Conservation (phyloP, 2,888 invertebrate species). For the Tridacna gigas region DNA sequence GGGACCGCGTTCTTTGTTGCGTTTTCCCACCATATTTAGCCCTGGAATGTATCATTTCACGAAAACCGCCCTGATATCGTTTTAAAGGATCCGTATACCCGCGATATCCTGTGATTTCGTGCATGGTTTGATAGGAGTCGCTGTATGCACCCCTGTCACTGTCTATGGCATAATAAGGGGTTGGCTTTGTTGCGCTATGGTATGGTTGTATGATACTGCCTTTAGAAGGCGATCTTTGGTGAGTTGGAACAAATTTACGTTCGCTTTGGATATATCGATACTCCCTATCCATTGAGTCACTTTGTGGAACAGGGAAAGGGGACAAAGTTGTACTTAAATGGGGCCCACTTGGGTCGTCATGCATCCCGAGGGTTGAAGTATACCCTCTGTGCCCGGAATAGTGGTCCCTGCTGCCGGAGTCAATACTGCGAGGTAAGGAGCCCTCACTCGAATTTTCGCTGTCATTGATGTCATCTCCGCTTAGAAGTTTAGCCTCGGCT, state of each 20-base stretch:
- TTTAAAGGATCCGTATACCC: constrained; percentile 67
- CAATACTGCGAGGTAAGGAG: constrained; percentile 77
- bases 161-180: constrained; percentile 49
- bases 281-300: constrained; percentile 57
- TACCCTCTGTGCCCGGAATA: constrained; percentile 73
- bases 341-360: constrained; percentile 52
- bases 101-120: constrained; percentile 61
- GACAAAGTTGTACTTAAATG: constrained; percentile 56
- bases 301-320: constrained; percentile 50
- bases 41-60: constrained; percentile 79
- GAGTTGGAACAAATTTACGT: constrained; percentile 53
- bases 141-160: constrained; percentile 64
- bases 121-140: constrained; percentile 63
- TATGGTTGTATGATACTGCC: constrained; percentile 54
- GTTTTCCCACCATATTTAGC: constrained; percentile 75
- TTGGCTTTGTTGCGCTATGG: constrained; percentile 24
- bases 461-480: constrained; percentile 74
- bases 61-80: constrained; percentile 76
- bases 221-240: constrained; percentile 70
- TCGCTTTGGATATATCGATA: constrained; percentile 52
- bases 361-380: constrained; percentile 45
- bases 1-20: constrained; percentile 86
- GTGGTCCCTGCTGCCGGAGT: constrained; percentile 73
- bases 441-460: constrained; percentile 80
- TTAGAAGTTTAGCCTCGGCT: constrained; percentile 79